Evolutionary conservation across 2,797 vertebrate genomes (phyloP).

Genomic region (Sebastes trivittatus): DNA sequence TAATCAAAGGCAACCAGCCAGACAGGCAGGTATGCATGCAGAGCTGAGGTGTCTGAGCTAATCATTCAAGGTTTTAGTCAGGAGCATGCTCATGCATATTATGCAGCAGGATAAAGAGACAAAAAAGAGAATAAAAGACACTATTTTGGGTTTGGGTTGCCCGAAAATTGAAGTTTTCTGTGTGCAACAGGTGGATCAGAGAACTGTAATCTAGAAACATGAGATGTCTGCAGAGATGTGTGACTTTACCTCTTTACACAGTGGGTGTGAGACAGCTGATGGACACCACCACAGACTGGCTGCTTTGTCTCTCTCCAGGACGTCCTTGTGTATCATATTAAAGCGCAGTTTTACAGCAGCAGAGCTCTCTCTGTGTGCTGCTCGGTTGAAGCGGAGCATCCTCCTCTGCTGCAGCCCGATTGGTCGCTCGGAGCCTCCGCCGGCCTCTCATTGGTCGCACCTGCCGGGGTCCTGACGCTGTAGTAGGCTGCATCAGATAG

Average conservation of each 20-base stretch:
- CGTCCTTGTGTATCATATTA: neutral
- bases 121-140: too few species aligned
- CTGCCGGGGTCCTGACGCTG: slow-evolving; percentile 11
- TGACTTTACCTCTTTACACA: neutral
- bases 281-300: neutral
- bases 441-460: slow-evolving; percentile 58
- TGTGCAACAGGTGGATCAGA: slow-evolving; percentile 47
- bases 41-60: too few species aligned
- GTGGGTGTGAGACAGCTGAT: neutral
- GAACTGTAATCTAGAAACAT: neutral
- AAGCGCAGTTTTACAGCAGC: neutral
- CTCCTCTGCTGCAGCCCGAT: slow-evolving; percentile 45
- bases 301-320: neutral
- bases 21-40: too few species aligned
- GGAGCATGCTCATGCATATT: too few species aligned
- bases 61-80: too few species aligned
- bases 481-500: slow-evolving; percentile 49
- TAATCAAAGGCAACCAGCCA: too few species aligned
- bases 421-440: slow-evolving; percentile 38
- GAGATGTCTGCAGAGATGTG: neutral
- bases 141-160: neutral
- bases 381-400: slow-evolving; percentile 24
- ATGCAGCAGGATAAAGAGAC: too few species aligned
- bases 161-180: neutral
- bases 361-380: neutral